Evolutionary conservation across 2,113 vertebrate species (phyloP), one percentile per base, ranked within the genome.

Genomic region (Chaetura pelagica): DNA sequence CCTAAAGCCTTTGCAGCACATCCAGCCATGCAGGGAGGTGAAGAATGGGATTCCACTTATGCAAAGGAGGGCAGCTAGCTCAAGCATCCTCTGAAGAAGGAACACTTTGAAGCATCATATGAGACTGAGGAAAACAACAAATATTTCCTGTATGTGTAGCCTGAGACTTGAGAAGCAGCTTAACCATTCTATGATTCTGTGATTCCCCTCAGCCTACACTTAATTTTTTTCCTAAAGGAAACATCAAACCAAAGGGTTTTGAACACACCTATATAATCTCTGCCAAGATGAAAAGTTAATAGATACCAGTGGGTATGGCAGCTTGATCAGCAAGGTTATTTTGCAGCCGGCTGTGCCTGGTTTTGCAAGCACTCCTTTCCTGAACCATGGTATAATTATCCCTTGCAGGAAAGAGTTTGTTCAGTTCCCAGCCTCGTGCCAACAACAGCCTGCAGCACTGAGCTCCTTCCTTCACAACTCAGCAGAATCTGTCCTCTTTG

Each of bases 291-390:
- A 93, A 81, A 80, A 68, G 29, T 64, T 90, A 96, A 74, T 85
- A 90, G 87, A 55, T 74, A 78, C 76, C 85, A 40, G 9, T 1
- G 27, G 35, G 69, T 57, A 75, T 10, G 24, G 18, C 44, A 84
- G 69, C 77, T 89, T 84, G 74, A 93, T 88, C 72, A 92, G 55
- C 67, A 77, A 76, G 34, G 64, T 46, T 91, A 87, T 76, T 90
- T 83, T 72, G 52, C 2, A 1, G 59, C 74, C 72, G 48, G 26
- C 42, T 90, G 51, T 80, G 89, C 26, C 72, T 69, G 51, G 34
- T 64, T 90, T 92, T 90, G 68, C 82, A 86, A 83, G 68, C 4
- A 1, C 21, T 71, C 27, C 42, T 84, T 90, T 90, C 38, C 42
- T 71, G 85, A 93, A n/a, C 42, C 0, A 0, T 40, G 29, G 29